Evolutionary conservation across 1,140 invertebrate species (phyloP).

Genomic region (Maniola jurtina): DNA sequence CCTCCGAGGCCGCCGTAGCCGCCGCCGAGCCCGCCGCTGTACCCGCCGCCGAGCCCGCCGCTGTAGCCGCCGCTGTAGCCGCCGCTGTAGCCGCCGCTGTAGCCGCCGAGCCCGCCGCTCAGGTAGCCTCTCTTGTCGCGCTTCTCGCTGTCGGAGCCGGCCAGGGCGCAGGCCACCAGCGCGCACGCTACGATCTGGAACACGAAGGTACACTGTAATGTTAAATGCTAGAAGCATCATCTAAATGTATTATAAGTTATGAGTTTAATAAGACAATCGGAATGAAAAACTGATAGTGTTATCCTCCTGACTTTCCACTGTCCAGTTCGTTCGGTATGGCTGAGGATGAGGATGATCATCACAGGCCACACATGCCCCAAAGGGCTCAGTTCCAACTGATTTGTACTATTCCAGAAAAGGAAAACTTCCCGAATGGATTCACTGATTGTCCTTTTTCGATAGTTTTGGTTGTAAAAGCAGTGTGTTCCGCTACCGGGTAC

Average conservation of each 20-base stretch:
- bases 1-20: constrained; percentile 25
- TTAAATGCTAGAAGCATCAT: too few species aligned
- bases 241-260: too few species aligned
- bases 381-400: too few species aligned
- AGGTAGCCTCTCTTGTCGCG: constrained; percentile 30
- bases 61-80: constrained; percentile 25
- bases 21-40: constrained; percentile 26
- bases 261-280: too few species aligned
- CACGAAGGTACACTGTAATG: neutral
- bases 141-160: constrained; percentile 32
- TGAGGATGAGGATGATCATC: too few species aligned
- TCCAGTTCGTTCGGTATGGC: too few species aligned
- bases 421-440: too few species aligned
- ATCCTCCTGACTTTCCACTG: too few species aligned
- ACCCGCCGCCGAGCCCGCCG: constrained; percentile 24
- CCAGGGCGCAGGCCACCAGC: constrained; percentile 33
- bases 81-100: neutral
- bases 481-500: neutral
- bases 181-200: constrained; percentile 21
- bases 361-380: too few species aligned
- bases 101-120: neutral
- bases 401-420: too few species aligned
- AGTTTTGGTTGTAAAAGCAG: neutral
- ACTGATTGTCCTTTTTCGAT: too few species aligned
- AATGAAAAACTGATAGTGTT: too few species aligned